Percentiles rank a stretch among this genome's conserved stretches.
phyloP scores from a whole-genome alignment of 1,140 invertebrate species.

The Nomia melanderi region DNA sequence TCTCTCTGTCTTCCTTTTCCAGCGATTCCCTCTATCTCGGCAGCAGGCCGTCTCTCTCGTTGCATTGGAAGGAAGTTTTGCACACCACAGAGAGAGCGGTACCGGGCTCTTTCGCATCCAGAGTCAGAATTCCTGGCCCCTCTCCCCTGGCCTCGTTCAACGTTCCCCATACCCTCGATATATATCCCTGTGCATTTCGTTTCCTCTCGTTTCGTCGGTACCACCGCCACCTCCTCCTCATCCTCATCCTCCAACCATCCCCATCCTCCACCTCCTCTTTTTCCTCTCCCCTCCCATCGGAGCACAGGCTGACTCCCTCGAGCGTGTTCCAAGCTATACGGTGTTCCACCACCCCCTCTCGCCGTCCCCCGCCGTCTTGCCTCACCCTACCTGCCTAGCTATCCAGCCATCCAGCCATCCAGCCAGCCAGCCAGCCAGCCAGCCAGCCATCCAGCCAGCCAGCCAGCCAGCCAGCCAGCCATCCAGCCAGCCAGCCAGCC shows the following conservation, averaged over 20 bases:
- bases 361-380: constrained; percentile 48
- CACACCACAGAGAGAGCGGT: constrained; percentile 62
- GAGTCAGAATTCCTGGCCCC: constrained; percentile 60
- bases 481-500: constrained; percentile 49
- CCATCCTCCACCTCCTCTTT: constrained; percentile 5
- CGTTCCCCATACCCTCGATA: constrained; percentile 58
- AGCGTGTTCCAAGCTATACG: constrained; percentile 54
- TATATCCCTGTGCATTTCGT: constrained; percentile 64
- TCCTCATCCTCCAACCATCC: not conserved
- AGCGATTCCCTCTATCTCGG: not conserved
- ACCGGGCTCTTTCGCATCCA: constrained; percentile 60
- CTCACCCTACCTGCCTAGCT: constrained; percentile 29
- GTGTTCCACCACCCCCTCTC: constrained; percentile 17
- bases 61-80: constrained; percentile 66
- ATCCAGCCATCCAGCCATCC: too few species aligned
- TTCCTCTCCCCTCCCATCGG: constrained; percentile 14
- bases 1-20: not conserved
- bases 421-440: constrained; percentile 59
- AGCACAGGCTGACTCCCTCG: constrained; percentile 33
- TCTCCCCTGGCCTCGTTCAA: constrained; percentile 51
- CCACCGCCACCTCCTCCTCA: constrained; percentile 9
- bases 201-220: constrained; percentile 56
- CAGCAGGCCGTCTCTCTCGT: constrained; percentile 41
- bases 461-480: constrained; percentile 58
- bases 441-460: constrained; percentile 55